phyloP scores from a whole-genome alignment of 2,888 invertebrate genomes.

The Tetragonisca angustula region DNA sequence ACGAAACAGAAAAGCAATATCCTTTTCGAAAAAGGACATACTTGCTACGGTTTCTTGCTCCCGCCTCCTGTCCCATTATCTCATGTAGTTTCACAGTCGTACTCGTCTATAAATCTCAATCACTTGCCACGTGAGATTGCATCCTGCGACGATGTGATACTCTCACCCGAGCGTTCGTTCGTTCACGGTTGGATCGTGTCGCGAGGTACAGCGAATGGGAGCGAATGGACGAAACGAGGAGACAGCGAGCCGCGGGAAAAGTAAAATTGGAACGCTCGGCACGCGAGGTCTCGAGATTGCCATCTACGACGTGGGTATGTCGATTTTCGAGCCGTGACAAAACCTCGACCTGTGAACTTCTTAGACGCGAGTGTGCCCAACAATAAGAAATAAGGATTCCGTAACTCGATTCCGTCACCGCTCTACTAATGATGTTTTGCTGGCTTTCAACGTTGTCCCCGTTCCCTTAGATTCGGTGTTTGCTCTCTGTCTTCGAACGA shows the following conservation, averaged over 20 bases:
- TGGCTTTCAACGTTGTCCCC: background rate
- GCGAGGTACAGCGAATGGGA: background rate
- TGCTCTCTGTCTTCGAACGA: background rate
- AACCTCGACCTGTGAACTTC: conserved; percentile 30
- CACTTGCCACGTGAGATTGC: conserved; percentile 27
- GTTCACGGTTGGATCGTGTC: conserved; percentile 23
- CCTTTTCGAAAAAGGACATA: background rate
- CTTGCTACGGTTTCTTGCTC: background rate
- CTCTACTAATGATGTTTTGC: conserved; percentile 9
- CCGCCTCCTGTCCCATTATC: conserved; percentile 42
- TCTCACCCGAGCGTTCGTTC: conserved; percentile 29
- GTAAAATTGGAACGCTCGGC: conserved; percentile 63
- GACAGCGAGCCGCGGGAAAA: conserved; percentile 50
- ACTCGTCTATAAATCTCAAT: conserved; percentile 28
- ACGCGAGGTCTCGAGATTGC: conserved; percentile 58
- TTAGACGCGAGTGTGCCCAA: background rate
- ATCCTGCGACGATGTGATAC: conserved; percentile 2
- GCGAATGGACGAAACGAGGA: conserved; percentile 13
- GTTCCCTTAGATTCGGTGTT: background rate
- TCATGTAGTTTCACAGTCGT: conserved; percentile 50
- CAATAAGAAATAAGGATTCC: background rate
- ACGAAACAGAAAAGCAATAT: background rate
- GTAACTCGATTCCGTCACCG: background rate
- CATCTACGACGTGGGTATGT: background rate
- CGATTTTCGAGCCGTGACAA: background rate